Evolutionary conservation across 2,888 invertebrate species (phyloP).

Genomic region (Ochropleura leucogaster): DNA sequence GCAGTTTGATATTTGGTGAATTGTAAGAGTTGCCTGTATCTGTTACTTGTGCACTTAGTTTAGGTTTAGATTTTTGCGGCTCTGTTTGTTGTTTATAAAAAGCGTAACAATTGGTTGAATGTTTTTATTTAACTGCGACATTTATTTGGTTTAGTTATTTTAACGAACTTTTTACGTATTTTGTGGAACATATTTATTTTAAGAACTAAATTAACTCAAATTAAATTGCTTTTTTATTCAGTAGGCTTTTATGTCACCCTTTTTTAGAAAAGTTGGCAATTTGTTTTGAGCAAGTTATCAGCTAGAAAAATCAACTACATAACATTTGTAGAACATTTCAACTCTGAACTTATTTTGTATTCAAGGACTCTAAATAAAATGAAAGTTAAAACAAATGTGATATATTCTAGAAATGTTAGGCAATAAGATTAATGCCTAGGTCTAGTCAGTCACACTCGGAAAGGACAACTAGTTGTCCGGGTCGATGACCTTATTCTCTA

Average conservation of each 20-base stretch:
- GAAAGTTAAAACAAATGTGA: constrained; percentile 64
- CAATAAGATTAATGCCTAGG: constrained; percentile 73
- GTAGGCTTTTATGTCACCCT: not conserved
- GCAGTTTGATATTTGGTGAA: constrained; percentile 61
- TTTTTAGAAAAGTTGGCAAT: not conserved
- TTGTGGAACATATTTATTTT: not conserved
- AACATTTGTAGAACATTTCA: constrained; percentile 41
- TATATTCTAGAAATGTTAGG: constrained; percentile 70
- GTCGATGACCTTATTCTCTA: constrained; percentile 73
- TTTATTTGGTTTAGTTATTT: constrained; percentile 13
- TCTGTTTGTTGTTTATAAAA: constrained; percentile 26
- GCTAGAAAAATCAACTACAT: not conserved
- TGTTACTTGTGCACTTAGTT: constrained; percentile 22
- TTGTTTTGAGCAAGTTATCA: not conserved
- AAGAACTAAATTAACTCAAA: not conserved
- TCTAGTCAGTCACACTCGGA: constrained; percentile 72
- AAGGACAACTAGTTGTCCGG: constrained; percentile 80
- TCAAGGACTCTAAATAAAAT: constrained; percentile 65
- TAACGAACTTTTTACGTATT: constrained; percentile 4
- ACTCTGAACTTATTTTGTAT: constrained; percentile 60
- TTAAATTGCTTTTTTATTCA: not conserved
- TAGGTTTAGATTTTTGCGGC: constrained; percentile 6
- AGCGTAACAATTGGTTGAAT: constrained; percentile 28
- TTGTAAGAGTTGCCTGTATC: constrained; percentile 41
- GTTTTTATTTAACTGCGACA: constrained; percentile 4